These are phyloP conservation scores for Neopelma chrysocephalum DNA, from an alignment of 2,797 vertebrate species.

Conservation along the genomic window DNA sequence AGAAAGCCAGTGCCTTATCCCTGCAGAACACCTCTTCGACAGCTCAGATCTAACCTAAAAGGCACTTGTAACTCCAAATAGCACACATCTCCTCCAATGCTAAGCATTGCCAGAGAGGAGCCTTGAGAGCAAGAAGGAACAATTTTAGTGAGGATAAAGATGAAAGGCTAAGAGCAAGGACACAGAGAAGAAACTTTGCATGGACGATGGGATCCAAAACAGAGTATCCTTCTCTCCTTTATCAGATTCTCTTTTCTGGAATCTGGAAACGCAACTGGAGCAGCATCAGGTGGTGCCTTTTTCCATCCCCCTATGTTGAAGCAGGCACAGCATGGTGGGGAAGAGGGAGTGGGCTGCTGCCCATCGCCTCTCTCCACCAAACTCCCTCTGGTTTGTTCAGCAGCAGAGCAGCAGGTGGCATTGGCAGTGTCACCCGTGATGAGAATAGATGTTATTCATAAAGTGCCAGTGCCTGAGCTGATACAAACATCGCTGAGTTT, in stretches of 20 bases:
- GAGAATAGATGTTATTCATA: constrained; percentile 42
- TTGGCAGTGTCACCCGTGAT: not conserved
- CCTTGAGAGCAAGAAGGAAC: not conserved
- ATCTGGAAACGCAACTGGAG: not conserved
- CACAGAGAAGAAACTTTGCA: accelerated
- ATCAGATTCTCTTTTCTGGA: not conserved
- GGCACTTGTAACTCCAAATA: not conserved
- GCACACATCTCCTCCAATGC: not conserved
- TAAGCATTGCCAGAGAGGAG: not conserved
- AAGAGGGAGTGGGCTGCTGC: not conserved
- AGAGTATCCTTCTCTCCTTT: not conserved
- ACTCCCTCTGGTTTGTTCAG: accelerated
- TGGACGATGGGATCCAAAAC: not conserved
- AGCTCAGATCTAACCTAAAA: not conserved
- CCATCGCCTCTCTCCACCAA: accelerated
- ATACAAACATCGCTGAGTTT: not conserved
- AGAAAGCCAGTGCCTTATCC: not conserved
- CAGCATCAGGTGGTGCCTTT: not conserved
- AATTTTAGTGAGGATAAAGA: not conserved
- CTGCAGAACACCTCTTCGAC: not conserved
- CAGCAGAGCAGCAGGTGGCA: not conserved
- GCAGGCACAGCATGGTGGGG: not conserved
- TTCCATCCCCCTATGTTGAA: not conserved
- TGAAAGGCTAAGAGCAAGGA: not conserved
- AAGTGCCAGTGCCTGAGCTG: not conserved